phyloP scores from a whole-genome alignment of 2,797 vertebrate genomes.

The Lophotriccus pileatus region DNA sequence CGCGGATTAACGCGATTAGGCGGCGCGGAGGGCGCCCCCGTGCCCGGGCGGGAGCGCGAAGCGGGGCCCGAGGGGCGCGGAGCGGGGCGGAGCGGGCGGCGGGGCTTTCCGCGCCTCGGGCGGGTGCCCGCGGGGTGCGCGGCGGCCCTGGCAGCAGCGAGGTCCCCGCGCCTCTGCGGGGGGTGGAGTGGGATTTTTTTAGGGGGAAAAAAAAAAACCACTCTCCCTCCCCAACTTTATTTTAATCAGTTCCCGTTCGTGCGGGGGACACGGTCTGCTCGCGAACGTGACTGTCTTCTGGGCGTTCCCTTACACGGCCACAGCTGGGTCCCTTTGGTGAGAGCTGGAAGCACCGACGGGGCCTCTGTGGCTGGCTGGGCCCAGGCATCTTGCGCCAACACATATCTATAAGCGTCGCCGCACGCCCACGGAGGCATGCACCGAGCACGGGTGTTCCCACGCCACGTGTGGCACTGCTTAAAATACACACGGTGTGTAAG shows the following conservation, averaged over 20 bases:
- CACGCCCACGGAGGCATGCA: background rate
- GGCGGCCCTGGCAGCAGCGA: background rate
- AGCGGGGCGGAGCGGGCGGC: background rate
- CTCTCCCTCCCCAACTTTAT: background rate
- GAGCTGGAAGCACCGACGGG: background rate
- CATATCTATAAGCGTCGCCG: background rate
- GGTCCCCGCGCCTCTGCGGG: background rate
- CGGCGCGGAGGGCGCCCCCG: slow-evolving; percentile 4
- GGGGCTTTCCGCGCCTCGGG: background rate
- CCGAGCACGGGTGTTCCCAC: background rate
- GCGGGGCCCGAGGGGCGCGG: background rate
- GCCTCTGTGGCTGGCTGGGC: background rate
- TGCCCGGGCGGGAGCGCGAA: background rate
- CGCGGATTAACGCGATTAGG: slow-evolving; percentile 7
- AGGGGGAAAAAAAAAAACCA: rapidly evolving
- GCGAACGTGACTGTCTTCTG: slow-evolving; percentile 5
- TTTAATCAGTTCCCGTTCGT: background rate
- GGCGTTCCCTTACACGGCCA: background rate
- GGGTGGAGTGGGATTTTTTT: background rate
- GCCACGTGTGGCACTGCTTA: background rate
- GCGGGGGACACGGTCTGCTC: background rate
- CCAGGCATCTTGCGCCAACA: background rate
- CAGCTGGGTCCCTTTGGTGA: background rate
- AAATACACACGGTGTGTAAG: background rate
- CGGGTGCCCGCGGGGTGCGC: background rate